Conservation (phyloP, 53 echinoderm and acorn worm genomes). For the Hippasteria phrygiana region DNA sequence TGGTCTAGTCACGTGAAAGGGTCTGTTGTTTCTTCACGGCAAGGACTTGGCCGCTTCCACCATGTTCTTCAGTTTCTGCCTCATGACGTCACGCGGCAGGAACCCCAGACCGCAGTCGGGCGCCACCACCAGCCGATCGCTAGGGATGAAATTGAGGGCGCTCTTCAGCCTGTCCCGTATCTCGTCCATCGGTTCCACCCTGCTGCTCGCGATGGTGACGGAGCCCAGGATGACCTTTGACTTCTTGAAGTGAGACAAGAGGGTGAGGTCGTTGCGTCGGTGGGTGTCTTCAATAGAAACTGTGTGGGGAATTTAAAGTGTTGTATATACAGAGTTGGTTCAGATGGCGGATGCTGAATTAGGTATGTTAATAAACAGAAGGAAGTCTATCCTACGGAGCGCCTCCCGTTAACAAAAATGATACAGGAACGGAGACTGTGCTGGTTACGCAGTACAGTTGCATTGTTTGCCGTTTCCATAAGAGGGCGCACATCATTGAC, state of each 20-base stretch:
- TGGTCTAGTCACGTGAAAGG: too few relatives aligned
- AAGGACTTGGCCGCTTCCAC: slow-evolving; percentile 61
- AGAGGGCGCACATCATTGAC: too few relatives aligned
- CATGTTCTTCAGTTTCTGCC: slow-evolving; percentile 74
- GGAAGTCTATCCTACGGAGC: too few relatives aligned
- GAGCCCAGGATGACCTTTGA: slow-evolving; percentile 77
- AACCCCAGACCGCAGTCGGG: slow-evolving; percentile 81
- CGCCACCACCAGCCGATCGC: slow-evolving; percentile 72
- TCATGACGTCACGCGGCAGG: slow-evolving; percentile 70
- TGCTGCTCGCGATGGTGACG: slow-evolving; percentile 72
- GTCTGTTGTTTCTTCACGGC: too few relatives aligned
- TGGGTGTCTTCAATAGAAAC: slow-evolving; percentile 89
- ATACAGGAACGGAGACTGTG: too few relatives aligned
- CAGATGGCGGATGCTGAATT: too few relatives aligned
- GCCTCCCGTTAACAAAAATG: too few relatives aligned
- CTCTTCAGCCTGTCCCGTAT: slow-evolving; percentile 65
- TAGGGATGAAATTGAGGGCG: slow-evolving; percentile 67
- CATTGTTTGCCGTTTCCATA: too few relatives aligned
- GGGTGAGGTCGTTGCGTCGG: slow-evolving; percentile 69
- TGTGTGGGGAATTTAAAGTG: slow-evolving; percentile 5
- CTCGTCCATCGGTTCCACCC: slow-evolving; percentile 71
- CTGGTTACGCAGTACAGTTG: too few relatives aligned
- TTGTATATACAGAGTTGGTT: too few relatives aligned
- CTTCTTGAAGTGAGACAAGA: slow-evolving; percentile 73
- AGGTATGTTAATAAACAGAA: too few relatives aligned